phyloP scores from a whole-genome alignment of 2,113 vertebrate species.

The Tautogolabrus adspersus region DNA sequence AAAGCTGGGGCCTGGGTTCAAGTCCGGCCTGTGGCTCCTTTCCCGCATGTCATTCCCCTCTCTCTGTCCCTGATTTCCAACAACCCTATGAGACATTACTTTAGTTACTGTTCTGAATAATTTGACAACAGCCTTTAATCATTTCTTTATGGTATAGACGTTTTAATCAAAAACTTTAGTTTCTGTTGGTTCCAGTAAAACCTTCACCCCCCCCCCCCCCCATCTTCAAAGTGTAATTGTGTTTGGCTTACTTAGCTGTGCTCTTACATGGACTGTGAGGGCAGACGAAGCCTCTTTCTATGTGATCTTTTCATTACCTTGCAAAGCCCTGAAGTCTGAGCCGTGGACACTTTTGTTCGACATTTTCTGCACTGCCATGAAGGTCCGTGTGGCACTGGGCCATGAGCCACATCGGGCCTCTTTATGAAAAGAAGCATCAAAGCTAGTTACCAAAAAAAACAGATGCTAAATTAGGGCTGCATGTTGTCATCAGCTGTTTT shows the following conservation, averaged over 20 bases:
- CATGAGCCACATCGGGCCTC: neutral
- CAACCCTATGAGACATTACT: too few species aligned
- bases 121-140: too few species aligned
- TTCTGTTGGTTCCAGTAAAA: neutral
- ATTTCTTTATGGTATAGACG: too few species aligned
- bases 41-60: too few species aligned
- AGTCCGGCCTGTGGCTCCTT: too few species aligned
- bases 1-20: too few species aligned
- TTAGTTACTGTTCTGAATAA: too few species aligned
- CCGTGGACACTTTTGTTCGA: conserved; percentile 1
- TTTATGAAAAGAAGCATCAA: neutral
- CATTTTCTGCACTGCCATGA: neutral
- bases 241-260: neutral
- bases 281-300: neutral
- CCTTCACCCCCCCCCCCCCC: neutral
- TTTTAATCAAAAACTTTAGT: too few species aligned
- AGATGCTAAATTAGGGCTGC: too few species aligned
- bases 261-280: neutral
- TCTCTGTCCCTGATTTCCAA: too few species aligned
- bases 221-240: neutral
- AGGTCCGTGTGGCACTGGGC: neutral
- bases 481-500: neutral
- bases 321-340: neutral
- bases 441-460: too few species aligned
- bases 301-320: conserved; percentile 7